Conservation (phyloP, 2,113 vertebrate species). For the Melanerpes formicivorus region DNA sequence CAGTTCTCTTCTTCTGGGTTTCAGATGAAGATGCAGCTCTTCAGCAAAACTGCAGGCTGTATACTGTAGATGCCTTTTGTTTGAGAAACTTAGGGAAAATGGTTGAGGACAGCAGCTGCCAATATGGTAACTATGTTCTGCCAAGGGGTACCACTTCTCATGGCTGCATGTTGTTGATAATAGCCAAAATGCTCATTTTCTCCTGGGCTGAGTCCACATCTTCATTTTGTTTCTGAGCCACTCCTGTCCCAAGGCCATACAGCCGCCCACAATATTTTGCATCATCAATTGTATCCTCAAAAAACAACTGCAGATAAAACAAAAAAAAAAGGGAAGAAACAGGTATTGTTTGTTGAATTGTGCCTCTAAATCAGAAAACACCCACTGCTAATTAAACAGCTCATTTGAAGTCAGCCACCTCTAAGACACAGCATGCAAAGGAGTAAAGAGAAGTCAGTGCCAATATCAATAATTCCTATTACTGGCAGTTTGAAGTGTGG, state of each 20-base stretch:
- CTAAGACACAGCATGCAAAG: neutral
- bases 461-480: neutral
- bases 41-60: conserved; percentile 60
- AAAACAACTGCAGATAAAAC: conserved; percentile 86
- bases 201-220: conserved; percentile 81
- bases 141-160: conserved; percentile 51
- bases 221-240: conserved; percentile 92
- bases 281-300: conserved; percentile 98
- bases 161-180: conserved; percentile 82
- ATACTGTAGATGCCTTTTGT: conserved; percentile 33
- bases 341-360: neutral
- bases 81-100: conserved; percentile 36
- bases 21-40: conserved; percentile 68
- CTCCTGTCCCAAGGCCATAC: conserved; percentile 95
- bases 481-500: neutral
- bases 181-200: conserved; percentile 83
- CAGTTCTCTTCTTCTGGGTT: conserved; percentile 43
- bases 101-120: conserved; percentile 62
- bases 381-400: neutral
- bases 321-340: neutral
- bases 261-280: conserved; percentile 97
- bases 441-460: neutral
- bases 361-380: neutral
- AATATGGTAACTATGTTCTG: neutral
- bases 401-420: neutral